Evolutionary conservation across 2,113 vertebrate species (phyloP).

Genomic region (Puntigrus tetrazona): DNA sequence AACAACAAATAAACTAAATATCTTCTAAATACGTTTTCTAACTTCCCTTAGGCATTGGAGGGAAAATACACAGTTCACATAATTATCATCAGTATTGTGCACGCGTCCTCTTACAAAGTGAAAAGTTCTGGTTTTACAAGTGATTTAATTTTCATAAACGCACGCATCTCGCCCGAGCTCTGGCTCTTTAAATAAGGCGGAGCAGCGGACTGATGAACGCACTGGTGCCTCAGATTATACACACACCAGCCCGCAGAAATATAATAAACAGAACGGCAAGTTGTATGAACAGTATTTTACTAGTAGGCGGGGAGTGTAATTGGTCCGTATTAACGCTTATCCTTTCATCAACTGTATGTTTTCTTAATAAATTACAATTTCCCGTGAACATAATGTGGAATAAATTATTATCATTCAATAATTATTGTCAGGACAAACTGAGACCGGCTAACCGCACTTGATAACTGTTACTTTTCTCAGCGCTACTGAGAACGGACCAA

Average conservation of each 20-base stretch:
- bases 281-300: background rate
- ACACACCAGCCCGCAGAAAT: background rate
- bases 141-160: background rate
- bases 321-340: background rate
- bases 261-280: background rate
- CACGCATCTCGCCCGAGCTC: background rate
- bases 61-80: background rate
- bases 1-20: too few relatives aligned
- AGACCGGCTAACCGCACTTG: background rate
- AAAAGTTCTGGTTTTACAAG: background rate
- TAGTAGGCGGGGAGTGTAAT: background rate
- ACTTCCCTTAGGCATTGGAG: background rate
- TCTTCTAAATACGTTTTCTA: too few relatives aligned
- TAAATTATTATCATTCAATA: background rate
- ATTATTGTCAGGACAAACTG: background rate
- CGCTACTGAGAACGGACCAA: background rate
- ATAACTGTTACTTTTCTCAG: background rate
- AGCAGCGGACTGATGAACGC: background rate
- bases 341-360: background rate
- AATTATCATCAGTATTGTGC: background rate
- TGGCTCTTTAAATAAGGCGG: background rate
- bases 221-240: background rate
- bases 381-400: background rate
- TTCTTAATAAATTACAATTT: background rate
- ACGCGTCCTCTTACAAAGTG: background rate